These are phyloP conservation scores for Morpho achilles DNA, from an alignment of 2,888 invertebrate species.

Conservation along the genomic window DNA sequence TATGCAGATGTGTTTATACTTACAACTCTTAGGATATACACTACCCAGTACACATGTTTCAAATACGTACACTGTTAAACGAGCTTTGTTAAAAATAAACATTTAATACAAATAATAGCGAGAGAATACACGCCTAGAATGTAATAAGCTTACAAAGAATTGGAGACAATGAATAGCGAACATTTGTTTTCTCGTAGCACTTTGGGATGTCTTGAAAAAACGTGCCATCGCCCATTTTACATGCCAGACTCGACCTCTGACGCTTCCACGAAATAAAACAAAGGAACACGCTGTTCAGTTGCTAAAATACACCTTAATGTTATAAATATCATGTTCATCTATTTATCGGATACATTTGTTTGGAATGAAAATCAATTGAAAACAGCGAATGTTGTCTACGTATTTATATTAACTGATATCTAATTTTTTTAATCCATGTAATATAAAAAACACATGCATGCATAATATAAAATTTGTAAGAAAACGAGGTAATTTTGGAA, in stretches of 20 bases:
- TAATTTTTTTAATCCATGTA: too few relatives aligned
- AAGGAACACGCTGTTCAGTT: slow-evolving; percentile 34
- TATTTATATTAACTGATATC: too few relatives aligned
- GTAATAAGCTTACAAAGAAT: slow-evolving; percentile 32
- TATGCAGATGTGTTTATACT: slow-evolving; percentile 29
- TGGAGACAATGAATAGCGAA: slow-evolving; percentile 34
- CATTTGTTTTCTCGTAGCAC: slow-evolving; percentile 33
- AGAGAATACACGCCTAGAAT: slow-evolving; percentile 27
- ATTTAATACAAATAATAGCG: slow-evolving; percentile 25
- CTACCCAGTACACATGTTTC: slow-evolving; percentile 19
- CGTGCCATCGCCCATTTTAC: slow-evolving; percentile 43
- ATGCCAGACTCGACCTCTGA: slow-evolving; percentile 50
- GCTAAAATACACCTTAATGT: too few relatives aligned
- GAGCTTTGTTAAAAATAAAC: slow-evolving; percentile 24
- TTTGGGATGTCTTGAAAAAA: slow-evolving; percentile 30
- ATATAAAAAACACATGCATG: too few relatives aligned
- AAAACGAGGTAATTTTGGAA: too few relatives aligned
- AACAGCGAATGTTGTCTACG: too few relatives aligned
- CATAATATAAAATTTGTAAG: too few relatives aligned
- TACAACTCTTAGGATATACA: slow-evolving; percentile 11
- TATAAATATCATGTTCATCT: too few relatives aligned
- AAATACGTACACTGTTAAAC: slow-evolving; percentile 9
- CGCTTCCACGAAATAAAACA: slow-evolving; percentile 60
- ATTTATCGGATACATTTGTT: too few relatives aligned
- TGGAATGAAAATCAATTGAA: too few relatives aligned